Percentiles rank a stretch among this genome's conserved stretches.
Evolutionary conservation across 2,113 vertebrate genomes (phyloP).

Genomic region (Rallus limicola): DNA sequence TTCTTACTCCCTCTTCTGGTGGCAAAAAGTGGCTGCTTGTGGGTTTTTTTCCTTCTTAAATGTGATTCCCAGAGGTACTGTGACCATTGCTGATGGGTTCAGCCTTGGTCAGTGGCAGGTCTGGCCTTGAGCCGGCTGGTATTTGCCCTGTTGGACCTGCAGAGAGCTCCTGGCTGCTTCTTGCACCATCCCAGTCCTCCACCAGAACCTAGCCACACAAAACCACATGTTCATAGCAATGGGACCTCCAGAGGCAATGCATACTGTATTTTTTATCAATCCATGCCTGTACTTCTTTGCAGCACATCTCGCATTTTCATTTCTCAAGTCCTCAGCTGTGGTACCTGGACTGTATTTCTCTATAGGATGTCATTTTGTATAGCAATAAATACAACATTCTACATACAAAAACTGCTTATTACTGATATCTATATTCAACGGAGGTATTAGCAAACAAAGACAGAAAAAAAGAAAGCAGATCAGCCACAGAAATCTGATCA

Average conservation of each 20-base stretch:
- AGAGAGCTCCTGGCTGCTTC: no score
- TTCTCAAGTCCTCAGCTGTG: not conserved
- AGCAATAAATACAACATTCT: not conserved
- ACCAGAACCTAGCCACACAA: no score
- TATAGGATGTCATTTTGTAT: rapidly evolving
- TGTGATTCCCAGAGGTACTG: no score
- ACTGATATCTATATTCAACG: not conserved
- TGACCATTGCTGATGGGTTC: no score
- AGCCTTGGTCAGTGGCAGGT: no score
- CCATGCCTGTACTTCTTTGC: not conserved
- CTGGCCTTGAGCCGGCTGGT: no score
- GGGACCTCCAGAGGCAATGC: rapidly evolving
- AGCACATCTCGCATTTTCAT: rapidly evolving
- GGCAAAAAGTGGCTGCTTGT: no score
- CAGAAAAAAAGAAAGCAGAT: not conserved
- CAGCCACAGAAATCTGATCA: not conserved
- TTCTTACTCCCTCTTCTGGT: no score
- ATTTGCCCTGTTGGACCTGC: no score
- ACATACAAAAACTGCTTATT: not conserved
- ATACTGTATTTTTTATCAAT: rapidly evolving
- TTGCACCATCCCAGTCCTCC: no score
- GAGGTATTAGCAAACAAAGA: no score
- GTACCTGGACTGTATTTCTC: not conserved
- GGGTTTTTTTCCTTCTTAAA: no score
- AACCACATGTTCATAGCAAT: not conserved